Evolutionary conservation across 2,888 invertebrate genomes (phyloP).

Genomic region (Conus canariensis): DNA sequence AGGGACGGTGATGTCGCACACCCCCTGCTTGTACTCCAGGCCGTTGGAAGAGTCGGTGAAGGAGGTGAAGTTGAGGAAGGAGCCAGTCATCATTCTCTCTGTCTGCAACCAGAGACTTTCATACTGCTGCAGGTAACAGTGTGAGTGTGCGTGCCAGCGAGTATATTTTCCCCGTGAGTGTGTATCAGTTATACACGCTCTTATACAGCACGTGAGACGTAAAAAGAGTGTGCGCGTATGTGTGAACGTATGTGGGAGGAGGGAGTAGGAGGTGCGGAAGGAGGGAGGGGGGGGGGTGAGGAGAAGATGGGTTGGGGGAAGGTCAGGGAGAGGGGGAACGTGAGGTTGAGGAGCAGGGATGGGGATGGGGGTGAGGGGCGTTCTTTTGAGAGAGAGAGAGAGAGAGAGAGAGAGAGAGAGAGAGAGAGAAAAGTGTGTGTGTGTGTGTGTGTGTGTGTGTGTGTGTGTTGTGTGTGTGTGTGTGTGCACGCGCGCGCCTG

Average conservation of each 20-base stretch:
- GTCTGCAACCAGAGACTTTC: not conserved
- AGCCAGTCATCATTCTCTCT: not conserved
- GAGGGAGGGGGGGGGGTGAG: not conserved
- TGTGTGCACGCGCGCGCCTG: too few species aligned
- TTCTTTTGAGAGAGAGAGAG: too few species aligned
- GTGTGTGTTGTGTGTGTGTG: not conserved
- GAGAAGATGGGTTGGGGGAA: not conserved
- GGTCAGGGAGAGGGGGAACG: too few species aligned
- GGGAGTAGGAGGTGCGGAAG: too few species aligned
- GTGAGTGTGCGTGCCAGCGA: not conserved
- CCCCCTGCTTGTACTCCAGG: not conserved
- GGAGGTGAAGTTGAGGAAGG: not conserved
- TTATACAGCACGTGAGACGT: not conserved
- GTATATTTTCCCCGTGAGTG: not conserved
- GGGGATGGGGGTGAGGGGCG: too few species aligned
- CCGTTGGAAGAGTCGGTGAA: too few species aligned
- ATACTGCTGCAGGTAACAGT: not conserved
- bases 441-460: not conserved
- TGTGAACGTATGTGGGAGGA: not conserved
- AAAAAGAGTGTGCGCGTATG: not conserved
- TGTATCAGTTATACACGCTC: not conserved
- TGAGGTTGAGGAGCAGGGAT: too few species aligned
- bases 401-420: not conserved
- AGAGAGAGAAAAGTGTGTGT: not conserved
- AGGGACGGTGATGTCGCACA: not conserved